A percentile compares a stretch with the other conserved stretches of the same genome.
Conservation (phyloP, 2,797 vertebrate genomes). For the Knipowitschia caucasica region DNA sequence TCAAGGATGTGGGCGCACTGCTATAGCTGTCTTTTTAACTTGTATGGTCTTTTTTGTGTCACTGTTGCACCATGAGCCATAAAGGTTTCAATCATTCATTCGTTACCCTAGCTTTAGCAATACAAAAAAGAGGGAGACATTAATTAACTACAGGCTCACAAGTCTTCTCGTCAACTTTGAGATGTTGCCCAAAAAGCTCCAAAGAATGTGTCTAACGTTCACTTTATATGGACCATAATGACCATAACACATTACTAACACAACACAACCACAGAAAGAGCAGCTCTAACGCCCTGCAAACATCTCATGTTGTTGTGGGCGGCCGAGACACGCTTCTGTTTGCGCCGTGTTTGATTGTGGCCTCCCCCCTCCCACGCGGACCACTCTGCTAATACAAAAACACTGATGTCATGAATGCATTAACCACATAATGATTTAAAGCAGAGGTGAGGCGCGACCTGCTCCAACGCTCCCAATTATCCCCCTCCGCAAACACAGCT, state of each 20-base stretch:
- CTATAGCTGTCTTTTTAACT: too few species aligned
- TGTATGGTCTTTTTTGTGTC: too few species aligned
- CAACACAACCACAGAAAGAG: constrained; percentile 4
- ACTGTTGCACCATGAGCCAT: too few species aligned
- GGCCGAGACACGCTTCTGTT: constrained; percentile 10
- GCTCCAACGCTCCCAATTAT: constrained; percentile 15
- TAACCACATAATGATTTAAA: constrained; percentile 37
- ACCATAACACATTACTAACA: constrained; percentile 18
- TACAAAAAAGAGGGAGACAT: too few species aligned
- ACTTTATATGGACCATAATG: too few species aligned
- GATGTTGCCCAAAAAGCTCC: too few species aligned
- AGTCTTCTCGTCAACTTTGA: too few species aligned
- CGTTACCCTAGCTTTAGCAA: too few species aligned
- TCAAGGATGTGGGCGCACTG: too few species aligned
- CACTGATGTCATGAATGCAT: constrained; percentile 40
- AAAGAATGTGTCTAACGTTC: too few species aligned
- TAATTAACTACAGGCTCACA: too few species aligned
- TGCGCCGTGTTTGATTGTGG: constrained; percentile 21
- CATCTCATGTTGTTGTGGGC: constrained; percentile 11
- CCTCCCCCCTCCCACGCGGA: background rate
- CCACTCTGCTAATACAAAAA: constrained; percentile 28
- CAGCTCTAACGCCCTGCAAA: constrained; percentile 28
- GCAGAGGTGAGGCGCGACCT: constrained; percentile 23
- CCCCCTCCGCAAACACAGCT: constrained; percentile 13
- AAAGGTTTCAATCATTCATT: too few species aligned